phyloP scores from a whole-genome alignment of 2,113 vertebrate species.

The Isurus oxyrinchus region DNA sequence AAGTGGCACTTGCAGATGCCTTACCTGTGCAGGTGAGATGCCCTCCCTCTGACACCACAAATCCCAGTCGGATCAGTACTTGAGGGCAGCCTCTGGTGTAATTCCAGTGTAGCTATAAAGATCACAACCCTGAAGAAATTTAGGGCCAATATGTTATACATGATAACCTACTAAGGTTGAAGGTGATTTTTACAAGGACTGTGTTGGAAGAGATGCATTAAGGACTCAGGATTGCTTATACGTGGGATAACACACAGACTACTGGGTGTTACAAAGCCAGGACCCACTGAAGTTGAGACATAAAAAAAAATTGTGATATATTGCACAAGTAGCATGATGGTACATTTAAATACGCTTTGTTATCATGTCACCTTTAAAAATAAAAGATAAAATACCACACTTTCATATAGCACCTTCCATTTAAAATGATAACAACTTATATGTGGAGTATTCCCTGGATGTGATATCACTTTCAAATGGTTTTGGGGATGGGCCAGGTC shows the following conservation, averaged over 20 bases:
- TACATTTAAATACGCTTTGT: background rate
- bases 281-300: background rate
- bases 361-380: background rate
- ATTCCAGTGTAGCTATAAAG: background rate
- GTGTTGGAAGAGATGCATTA: background rate
- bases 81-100: background rate
- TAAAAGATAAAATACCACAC: too few relatives aligned
- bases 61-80: background rate
- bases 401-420: background rate
- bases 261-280: background rate
- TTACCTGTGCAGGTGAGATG: background rate
- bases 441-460: background rate
- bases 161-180: background rate
- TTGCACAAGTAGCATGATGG: background rate
- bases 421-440: background rate
- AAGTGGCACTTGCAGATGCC: background rate
- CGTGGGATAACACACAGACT: background rate
- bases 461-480: background rate
- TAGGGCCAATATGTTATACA: background rate
- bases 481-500: background rate
- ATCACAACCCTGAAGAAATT: background rate
- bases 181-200: background rate
- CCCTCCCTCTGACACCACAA: background rate
- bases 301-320: background rate
- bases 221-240: background rate